Percentiles rank a stretch among this genome's conserved stretches.
phyloP scores from a whole-genome alignment of 2,888 invertebrate genomes.

The Euclidia mi region DNA sequence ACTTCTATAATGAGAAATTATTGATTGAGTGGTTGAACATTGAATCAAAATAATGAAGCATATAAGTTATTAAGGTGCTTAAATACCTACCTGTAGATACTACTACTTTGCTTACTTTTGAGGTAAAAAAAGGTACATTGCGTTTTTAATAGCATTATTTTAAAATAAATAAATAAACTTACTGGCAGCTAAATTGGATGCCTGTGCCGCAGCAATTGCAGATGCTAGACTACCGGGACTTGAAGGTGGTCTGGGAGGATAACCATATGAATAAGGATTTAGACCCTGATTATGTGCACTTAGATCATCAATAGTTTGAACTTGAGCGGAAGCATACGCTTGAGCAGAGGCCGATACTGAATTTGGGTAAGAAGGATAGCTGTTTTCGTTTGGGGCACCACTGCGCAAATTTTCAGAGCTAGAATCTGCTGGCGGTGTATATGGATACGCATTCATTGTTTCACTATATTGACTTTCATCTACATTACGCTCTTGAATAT shows the following conservation, averaged over 20 bases:
- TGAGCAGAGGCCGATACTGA: conserved; percentile 23
- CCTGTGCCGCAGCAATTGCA: conserved; percentile 2
- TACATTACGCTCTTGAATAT: background rate
- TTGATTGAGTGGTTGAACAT: conserved; percentile 32
- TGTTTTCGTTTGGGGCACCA: conserved; percentile 17
- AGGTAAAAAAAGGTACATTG: no score
- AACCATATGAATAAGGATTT: conserved; percentile 16
- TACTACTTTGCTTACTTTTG: no score
- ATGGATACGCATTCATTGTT: conserved; percentile 11
- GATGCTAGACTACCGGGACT: background rate
- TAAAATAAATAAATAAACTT: conserved; percentile 7
- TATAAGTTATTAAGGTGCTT: no score
- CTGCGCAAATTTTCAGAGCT: conserved; percentile 7
- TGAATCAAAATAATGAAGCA: background rate
- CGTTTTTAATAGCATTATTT: no score
- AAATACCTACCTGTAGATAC: no score
- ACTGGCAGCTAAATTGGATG: conserved; percentile 5
- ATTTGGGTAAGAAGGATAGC: conserved; percentile 16
- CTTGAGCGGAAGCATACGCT: conserved; percentile 16
- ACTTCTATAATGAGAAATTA: conserved; percentile 29
- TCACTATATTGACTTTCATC: conserved; percentile 14
- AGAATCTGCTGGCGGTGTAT: conserved; percentile 1
- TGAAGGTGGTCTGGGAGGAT: background rate
- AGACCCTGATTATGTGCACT: conserved; percentile 15
- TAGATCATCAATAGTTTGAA: conserved; percentile 18